Base-by-base conservation (phyloP, 2,888 invertebrate species). In the Heliothis peltigera region DNA sequence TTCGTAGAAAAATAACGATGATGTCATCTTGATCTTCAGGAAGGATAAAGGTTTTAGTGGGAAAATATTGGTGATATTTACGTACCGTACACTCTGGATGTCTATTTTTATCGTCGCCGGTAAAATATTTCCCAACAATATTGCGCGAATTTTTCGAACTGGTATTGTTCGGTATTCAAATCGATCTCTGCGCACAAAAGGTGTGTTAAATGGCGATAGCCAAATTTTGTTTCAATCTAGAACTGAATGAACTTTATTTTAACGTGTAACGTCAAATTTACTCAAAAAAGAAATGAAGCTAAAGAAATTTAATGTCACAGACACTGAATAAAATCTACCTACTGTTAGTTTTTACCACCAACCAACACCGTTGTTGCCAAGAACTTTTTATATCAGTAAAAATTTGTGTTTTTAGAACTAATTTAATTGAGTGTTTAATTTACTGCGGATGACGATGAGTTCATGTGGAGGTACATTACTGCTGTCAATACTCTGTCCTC, bases 1-100 rank as follows among this genome's bases (percentile, higher is more conserved):
- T 77, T 64, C 51, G 47, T 46, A 51, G 61, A 57, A 66, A 47
- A 64, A 63, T 51, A 53, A 49, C 43, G 46, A 73, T 70, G 46
- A 42, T 47, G 49, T 66, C 66, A 66, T 61, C 32, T 52, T 52
- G 7, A 61, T 60, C 55, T 73, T 66, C 12, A 25, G 44, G 32
- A 71, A 58, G 32, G 21, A 46, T 47, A 48, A 32, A 44, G 4
- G 15, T 17, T 55, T 55, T 10, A 32, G 18, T 18, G 43, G 10
- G 56, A 62, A 55, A 62, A 42, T 21, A 47, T 8, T 10, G 17
- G 8, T 8, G 28, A 15, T 35, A 35, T 35, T 15, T 35, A n/a
- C n/a, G n/a, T n/a, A 4, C 5, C 35, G 1, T 7, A 8, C 6
- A 28, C 28, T 28, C 3, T 15, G 0, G 15, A 15, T 35, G 1